Evolutionary conservation across 2,113 vertebrate species (phyloP), one percentile per base, ranked within the genome.

Genomic region (Enhydra lutris): DNA sequence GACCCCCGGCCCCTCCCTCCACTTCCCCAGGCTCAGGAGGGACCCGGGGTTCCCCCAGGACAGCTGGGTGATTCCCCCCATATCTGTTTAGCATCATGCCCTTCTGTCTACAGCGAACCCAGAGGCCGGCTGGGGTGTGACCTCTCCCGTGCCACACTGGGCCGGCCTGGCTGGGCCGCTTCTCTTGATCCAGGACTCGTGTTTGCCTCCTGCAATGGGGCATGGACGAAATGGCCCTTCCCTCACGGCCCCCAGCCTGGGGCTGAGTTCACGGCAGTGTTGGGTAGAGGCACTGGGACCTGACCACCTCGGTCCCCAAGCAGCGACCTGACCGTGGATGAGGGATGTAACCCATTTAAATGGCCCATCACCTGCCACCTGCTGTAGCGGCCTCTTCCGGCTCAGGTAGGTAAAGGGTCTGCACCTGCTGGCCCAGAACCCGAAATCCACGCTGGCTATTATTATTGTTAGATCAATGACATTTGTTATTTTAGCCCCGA

Each of bases 191-290:
- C 79, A 59, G 12, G 31, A 45, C 55, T 26, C 9, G 4, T 13
- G 29, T 2, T 50, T 20, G 17, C 52, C 23, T 36, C 42, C 36
- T n/a, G 47, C 90, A 2, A 0, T 0, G 57, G 55, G 4, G 6
- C 10, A 0, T 4, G 20, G 59, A n/a, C 0, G 0, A n/a, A 26
- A 3, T 2, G 3, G 4, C 61, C 57, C 42, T 26, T 15, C 26
- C 7, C 45, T 5, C 26, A 36, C 0, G 1, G 6, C 17, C 5
- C 7, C 7, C 4, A 2, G 4, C 26, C 65, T 50, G 7, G 59
- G 67, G 29, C 57, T 42, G 85, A 10, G 26, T 24, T 80, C 73
- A 11, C 3, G 0, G 12, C 34, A 4, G 17, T 7, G 80, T 2
- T 34, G 73, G 55, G 26, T 8, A 24, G 14, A 31, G 45, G 80